Evolutionary conservation across 2,113 vertebrate species (phyloP), one percentile per base, ranked within the genome.

Genomic region (Reinhardtius hippoglossoides): DNA sequence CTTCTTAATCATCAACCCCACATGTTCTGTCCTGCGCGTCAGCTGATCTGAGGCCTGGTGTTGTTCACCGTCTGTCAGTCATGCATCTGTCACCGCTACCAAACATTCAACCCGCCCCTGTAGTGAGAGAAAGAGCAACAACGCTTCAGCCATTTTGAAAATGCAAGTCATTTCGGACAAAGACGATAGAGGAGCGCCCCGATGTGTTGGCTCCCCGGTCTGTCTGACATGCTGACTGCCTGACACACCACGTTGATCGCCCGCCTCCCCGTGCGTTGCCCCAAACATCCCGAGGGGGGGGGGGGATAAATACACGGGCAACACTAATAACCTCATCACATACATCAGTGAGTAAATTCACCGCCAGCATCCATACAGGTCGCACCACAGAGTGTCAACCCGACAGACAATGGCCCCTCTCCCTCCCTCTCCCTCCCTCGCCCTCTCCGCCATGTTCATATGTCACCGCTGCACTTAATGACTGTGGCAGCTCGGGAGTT

Each of bases 181-280:
- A 9, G 12, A 27, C 26, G 68, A 67, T 3, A 40, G 40, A 40
- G 40, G 40, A 40, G 6, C 44, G 15, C 4, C 80, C 56, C 60
- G 60, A 15, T 37, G 58, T 50, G 54, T 74, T 71, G 57, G 59
- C 67, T 71, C 37, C 44, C 63, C 18, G 77, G 76, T 42, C 74
- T 70, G 66, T 80, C 81, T 78, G 35, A 78, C 74, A 74, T 40
- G 68, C 57, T 86, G 77, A 70, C 31, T 58, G 72, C 68, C 24
- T 72, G 69, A 48, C 62, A 78, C 46, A 64, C 31, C 31, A 4
- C 7, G 31, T 35, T 35, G 24, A 24, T 24, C 24, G 24, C 24
- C 1, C 24, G 24, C 24, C 24, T 24, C 24, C 24, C 24, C 2
- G 24, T 24, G 24, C 27, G 27, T 27, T 5, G 27, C 35, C 35